Conservation (phyloP, 1,140 invertebrate genomes). For the Ridgeia piscesae region DNA sequence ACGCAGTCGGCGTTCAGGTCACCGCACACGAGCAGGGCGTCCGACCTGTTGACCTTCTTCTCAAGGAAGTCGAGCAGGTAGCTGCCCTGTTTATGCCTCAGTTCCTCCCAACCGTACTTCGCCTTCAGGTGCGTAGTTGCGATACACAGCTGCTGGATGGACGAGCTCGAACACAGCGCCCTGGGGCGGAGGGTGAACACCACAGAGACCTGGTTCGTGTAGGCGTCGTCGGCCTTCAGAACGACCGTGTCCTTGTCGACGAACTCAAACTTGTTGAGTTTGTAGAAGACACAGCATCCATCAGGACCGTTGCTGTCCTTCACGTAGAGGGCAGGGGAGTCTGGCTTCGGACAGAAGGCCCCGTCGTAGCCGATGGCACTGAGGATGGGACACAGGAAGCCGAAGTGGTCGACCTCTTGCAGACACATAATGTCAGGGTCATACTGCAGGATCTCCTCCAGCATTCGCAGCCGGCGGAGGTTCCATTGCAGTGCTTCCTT, state of each 20-base stretch:
- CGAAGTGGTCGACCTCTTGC: constrained; percentile 79
- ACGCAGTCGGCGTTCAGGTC: constrained; percentile 79
- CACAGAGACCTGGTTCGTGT: constrained; percentile 73
- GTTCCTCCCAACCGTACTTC: constrained; percentile 59
- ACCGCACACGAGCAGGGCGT: constrained; percentile 70
- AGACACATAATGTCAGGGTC: constrained; percentile 74
- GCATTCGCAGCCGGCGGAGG: constrained; percentile 67
- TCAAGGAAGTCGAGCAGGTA: constrained; percentile 69
- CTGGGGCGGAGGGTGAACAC: constrained; percentile 63
- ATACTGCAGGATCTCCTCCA: constrained; percentile 73
- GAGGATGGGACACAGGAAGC: constrained; percentile 68
- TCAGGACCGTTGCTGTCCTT: constrained; percentile 67
- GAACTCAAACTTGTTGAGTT: constrained; percentile 67
- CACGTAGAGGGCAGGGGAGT: constrained; percentile 75
- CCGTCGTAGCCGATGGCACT: constrained; percentile 70
- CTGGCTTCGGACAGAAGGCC: constrained; percentile 75
- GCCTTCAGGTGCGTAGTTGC: constrained; percentile 79
- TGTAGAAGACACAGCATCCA: constrained; percentile 78
- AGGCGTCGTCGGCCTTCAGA: constrained; percentile 73
- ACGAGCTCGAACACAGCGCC: constrained; percentile 38
- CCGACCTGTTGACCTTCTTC: constrained; percentile 50
- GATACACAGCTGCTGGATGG: constrained; percentile 67
- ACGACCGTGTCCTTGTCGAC: constrained; percentile 65
- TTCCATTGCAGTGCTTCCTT: constrained; percentile 72
- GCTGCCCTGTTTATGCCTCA: constrained; percentile 75